Conservation (phyloP, 2,113 vertebrate species). For the Lagopus leucura region DNA sequence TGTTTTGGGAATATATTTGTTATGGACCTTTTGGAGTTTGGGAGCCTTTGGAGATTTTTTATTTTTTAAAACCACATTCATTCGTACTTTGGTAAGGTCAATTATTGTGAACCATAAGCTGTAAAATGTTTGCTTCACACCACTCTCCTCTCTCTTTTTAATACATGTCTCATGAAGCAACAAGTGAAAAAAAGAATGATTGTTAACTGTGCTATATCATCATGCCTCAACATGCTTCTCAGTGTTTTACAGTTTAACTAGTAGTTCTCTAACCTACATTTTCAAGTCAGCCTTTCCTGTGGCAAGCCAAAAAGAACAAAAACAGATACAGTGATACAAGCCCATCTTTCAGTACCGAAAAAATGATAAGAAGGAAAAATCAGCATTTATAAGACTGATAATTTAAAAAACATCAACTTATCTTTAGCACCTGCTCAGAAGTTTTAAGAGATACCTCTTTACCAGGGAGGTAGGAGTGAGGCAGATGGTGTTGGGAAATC, state of each 20-base stretch:
- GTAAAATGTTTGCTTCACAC: neutral
- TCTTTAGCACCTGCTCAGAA: neutral
- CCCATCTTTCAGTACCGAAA: neutral
- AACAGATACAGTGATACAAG: neutral
- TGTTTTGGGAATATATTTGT: neutral
- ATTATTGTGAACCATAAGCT: neutral
- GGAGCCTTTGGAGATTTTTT: neutral
- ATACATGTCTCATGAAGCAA: neutral
- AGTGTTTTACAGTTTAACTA: conserved; percentile 24
- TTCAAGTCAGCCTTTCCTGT: neutral
- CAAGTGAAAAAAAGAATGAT: conserved; percentile 13
- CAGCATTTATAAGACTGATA: neutral
- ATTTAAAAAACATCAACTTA: neutral
- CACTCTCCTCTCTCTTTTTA: neutral
- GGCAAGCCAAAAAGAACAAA: neutral
- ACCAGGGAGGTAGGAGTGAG: neutral
- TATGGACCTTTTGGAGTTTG: neutral
- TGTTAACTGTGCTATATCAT: neutral
- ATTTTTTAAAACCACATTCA: neutral
- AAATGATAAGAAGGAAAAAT: neutral
- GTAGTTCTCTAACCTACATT: neutral
- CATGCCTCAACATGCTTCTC: conserved; percentile 59
- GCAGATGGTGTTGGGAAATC: neutral
- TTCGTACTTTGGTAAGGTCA: neutral
- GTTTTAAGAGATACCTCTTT: neutral